These are phyloP conservation scores for Lasioglossum oenotherae DNA, from an alignment of 2,888 invertebrate genomes.

Conservation along the genomic window DNA sequence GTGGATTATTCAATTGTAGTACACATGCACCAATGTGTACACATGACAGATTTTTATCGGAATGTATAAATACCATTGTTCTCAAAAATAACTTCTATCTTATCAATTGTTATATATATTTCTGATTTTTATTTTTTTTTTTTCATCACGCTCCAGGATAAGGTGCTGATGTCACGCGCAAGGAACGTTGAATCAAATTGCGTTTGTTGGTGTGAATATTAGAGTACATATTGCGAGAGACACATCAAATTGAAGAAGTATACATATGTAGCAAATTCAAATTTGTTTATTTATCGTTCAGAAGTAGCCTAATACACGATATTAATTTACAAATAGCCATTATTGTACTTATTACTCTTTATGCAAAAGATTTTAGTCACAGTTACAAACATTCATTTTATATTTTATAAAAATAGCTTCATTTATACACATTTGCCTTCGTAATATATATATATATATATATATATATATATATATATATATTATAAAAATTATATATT, in stretches of 20 bases:
- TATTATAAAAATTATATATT: no score
- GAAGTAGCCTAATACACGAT: background rate
- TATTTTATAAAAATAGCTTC: no score
- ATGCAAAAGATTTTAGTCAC: no score
- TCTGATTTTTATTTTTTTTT: background rate
- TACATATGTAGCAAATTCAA: background rate
- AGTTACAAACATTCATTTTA: no score
- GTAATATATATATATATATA: no score
- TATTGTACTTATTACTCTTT: no score
- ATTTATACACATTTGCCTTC: no score
- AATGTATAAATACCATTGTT: background rate
- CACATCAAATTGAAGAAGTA: background rate
- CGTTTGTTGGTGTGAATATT: background rate
- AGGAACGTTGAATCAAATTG: background rate
- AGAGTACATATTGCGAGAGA: background rate
- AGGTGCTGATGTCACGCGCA: background rate
- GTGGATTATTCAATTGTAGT: background rate
- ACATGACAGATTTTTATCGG: background rate
- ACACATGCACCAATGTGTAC: background rate
- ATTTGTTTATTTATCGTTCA: background rate
- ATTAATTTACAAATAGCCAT: no score
- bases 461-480: no score
- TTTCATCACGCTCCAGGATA: background rate
- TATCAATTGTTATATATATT: background rate
- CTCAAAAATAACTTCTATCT: background rate